A percentile compares a stretch with the other conserved stretches of the same genome.
Conservation (phyloP, 2,113 vertebrate species). For the Solea solea region DNA sequence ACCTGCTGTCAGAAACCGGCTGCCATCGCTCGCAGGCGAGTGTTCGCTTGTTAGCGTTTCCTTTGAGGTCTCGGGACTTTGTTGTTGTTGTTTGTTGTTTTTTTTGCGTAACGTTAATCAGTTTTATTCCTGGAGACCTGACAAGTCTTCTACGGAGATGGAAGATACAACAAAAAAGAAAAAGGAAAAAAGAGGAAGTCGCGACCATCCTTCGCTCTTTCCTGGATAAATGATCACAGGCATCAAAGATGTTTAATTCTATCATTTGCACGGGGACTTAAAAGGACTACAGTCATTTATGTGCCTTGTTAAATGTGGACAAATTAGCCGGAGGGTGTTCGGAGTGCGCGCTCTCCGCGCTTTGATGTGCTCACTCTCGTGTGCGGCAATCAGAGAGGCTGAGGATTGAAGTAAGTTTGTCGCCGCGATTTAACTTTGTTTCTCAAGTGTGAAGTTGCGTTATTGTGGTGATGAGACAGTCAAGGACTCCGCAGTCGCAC, state of each 20-base stretch:
- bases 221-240: constrained; percentile 23
- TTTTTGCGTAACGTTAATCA: constrained; percentile 48
- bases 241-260: constrained; percentile 39
- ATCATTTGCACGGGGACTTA: constrained; percentile 23
- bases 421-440: constrained; percentile 10
- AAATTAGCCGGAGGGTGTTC: constrained; percentile 35
- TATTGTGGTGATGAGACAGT: not conserved
- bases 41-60: constrained; percentile 36
- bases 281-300: constrained; percentile 31
- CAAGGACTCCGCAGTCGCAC: not conserved
- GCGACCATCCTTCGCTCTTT: constrained; percentile 1
- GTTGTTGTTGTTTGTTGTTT: not conserved
- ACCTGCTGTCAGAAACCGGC: not conserved
- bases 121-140: not conserved
- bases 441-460: not conserved
- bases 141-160: constrained; percentile 13
- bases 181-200: not conserved
- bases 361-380: constrained; percentile 42
- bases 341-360: not conserved
- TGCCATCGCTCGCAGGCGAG: not conserved
- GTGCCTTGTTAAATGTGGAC: constrained; percentile 55
- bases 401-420: constrained; percentile 42
- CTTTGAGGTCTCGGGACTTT: constrained; percentile 34
- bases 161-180: not conserved
- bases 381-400: constrained; percentile 35